phyloP scores from a whole-genome alignment of 2,888 invertebrate genomes.

The Plebejus anna region DNA sequence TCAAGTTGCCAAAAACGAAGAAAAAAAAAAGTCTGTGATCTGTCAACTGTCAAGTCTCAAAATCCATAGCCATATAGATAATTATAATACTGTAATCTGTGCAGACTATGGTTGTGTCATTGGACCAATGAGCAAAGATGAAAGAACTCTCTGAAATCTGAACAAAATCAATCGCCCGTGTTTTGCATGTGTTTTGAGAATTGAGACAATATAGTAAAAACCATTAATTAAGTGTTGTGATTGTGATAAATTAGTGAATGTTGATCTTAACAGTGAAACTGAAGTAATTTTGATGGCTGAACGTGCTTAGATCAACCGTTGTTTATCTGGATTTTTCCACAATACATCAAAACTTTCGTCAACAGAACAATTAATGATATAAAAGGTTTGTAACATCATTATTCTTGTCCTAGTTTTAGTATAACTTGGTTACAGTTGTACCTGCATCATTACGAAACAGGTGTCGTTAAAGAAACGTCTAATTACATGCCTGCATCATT shows the following conservation, averaged over 20 bases:
- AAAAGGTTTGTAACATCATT: slow-evolving; percentile 57
- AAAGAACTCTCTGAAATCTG: slow-evolving; percentile 39
- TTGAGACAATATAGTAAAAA: slow-evolving; percentile 37
- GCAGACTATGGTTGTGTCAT: slow-evolving; percentile 7
- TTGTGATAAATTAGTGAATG: slow-evolving; percentile 40
- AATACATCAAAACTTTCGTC: slow-evolving; percentile 46
- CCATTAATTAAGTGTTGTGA: slow-evolving; percentile 43
- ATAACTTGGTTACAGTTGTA: slow-evolving; percentile 15
- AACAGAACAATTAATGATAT: slow-evolving; percentile 67
- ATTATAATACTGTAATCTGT: too few species aligned
- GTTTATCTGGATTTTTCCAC: slow-evolving; percentile 50
- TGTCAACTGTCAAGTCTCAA: too few species aligned
- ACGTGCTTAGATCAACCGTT: slow-evolving; percentile 43
- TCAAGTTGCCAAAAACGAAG: too few species aligned
- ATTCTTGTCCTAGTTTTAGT: slow-evolving; percentile 33
- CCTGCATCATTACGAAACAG: slow-evolving; percentile 44
- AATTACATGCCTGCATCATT: slow-evolving; percentile 47
- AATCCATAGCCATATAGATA: too few species aligned
- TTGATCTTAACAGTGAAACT: slow-evolving; percentile 38
- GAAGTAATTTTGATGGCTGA: slow-evolving; percentile 44
- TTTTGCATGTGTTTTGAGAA: slow-evolving; percentile 54
- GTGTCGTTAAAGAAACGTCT: slow-evolving; percentile 42
- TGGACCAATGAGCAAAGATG: neutral
- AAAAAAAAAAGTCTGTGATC: too few species aligned
- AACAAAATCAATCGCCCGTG: slow-evolving; percentile 62